phyloP scores from a whole-genome alignment of 2,888 invertebrate genomes.

The Trichacis sp. region DNA sequence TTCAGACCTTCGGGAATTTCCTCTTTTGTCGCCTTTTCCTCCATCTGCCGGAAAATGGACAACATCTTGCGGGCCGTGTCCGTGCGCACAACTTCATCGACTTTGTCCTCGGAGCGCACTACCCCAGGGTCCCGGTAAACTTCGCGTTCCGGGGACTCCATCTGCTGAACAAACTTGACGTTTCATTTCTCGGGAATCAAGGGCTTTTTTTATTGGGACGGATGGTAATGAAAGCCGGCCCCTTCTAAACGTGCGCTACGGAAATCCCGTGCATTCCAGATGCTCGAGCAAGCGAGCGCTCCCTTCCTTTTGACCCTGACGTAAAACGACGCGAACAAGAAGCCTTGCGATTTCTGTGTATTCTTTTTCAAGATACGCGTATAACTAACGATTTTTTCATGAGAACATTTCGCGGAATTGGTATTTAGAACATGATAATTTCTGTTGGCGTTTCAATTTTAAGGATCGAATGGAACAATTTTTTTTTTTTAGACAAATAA shows the following conservation, averaged over 20 bases:
- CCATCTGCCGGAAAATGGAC: constrained; percentile 89
- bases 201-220: background rate
- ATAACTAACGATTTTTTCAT: too few relatives aligned
- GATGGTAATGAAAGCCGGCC: background rate
- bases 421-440: too few relatives aligned
- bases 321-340: background rate
- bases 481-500: too few relatives aligned
- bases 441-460: too few relatives aligned
- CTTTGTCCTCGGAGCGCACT: constrained; percentile 74
- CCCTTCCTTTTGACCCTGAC: background rate
- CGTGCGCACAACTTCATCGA: constrained; percentile 68
- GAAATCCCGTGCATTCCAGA: too few relatives aligned
- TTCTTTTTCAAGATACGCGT: background rate
- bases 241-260: background rate
- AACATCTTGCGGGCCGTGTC: constrained; percentile 88
- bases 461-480: too few relatives aligned
- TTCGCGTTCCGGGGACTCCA: constrained; percentile 79
- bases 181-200: background rate
- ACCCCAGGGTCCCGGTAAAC: constrained; percentile 81
- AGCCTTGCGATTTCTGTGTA: background rate
- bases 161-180: constrained; percentile 58
- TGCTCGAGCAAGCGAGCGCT: too few relatives aligned
- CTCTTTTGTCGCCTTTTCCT: constrained; percentile 75
- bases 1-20: constrained; percentile 77
- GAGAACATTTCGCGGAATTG: too few relatives aligned